Evolutionary conservation across 2,888 invertebrate species (phyloP), one percentile per base, ranked within the genome.

Genomic region (Philaethria dido): DNA sequence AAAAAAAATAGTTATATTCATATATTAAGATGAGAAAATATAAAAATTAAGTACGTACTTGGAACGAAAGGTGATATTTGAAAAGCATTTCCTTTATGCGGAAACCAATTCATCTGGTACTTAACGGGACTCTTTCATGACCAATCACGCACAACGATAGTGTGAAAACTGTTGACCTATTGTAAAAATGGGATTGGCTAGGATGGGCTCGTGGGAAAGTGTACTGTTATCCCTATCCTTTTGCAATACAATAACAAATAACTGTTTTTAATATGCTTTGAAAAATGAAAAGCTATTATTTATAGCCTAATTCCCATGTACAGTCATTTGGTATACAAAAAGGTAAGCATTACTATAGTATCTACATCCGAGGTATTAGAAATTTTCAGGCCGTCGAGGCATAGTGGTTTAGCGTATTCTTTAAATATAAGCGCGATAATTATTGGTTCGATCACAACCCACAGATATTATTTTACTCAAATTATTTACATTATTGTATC

Each of bases 171-270:
- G 83, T 80, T 71, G 67, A 69, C 68, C 74, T 73, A 78, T 77
- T 78, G 76, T 77, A 71, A 79, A 75, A 70, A 69, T 85, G 86
- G 89, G 85, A 80, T 83, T 79, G 90, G 88, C 83, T 80, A 82
- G 86, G 84, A 80, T 82, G 73, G 85, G 85, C 78, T 67, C 86
- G 85, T 89, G 89, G 88, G 89, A 88, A 88, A 80, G 73, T 62
- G 63, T 69, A 61, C 22, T 72, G 68, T 68, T 64, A 70, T 69
- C 69, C 67, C 67, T 55, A 39, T 50, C 59, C 64, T 68, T 70
- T 66, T 55, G 64, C 64, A 70, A 66, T 59, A 25, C 36, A 45
- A 57, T 57, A 9, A 33, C 29, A 60, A 33, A 5, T 60, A 60
- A 18, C 45, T 60, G 45, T 33, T 33, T 44, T 45, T 33, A 29